Evolutionary conservation across 2,797 vertebrate species (phyloP), one percentile per base, ranked within the genome.

Genomic region (Euthynnus affinis): DNA sequence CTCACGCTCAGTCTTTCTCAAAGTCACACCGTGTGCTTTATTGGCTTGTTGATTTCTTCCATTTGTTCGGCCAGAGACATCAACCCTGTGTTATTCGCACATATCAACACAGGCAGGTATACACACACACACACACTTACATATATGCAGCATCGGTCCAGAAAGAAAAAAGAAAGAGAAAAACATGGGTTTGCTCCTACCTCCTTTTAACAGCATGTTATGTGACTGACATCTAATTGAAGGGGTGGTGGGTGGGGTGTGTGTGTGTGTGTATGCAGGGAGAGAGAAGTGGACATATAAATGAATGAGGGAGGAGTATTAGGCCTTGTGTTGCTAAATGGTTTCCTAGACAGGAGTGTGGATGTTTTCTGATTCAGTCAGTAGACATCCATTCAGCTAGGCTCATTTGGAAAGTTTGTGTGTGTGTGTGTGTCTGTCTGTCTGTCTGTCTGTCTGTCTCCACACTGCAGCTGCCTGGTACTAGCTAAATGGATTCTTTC

Each of bases 21-120:
- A 80, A 83, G 60, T 74, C 63, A 74, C 74, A 80, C 66, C 69
- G 66, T 73, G 68, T 55, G 81, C 83, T 74, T 73, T 89, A 91
- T 87, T 89, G 74, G 88, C 87, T 86, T 89, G 81, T 80, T 90
- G 89, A 92, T 93, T 91, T 88, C 84, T 77, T 87, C 90, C 84
- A 88, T 89, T 92, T 91, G 78, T 86, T 81, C 61, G 75, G 74
- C 81, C 52, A 85, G 86, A 89, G 77, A 75, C 81, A 60, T 84
- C 85, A 56, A 56, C 74, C 72, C 74, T 81, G 75, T 78, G 64
- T 68, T 80, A 78, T 81, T 85, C 73, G 77, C 84, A 71, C 71
- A 83, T 68, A 59, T 74, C 34, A 44, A 49, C 68, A 58, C 49
- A 46, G 34, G 78, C 71, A 75, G 63, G 57, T 72, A 40, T 53